Evolutionary conservation across 2,888 invertebrate species (phyloP).

Genomic region (Eucriotettix oculatus): DNA sequence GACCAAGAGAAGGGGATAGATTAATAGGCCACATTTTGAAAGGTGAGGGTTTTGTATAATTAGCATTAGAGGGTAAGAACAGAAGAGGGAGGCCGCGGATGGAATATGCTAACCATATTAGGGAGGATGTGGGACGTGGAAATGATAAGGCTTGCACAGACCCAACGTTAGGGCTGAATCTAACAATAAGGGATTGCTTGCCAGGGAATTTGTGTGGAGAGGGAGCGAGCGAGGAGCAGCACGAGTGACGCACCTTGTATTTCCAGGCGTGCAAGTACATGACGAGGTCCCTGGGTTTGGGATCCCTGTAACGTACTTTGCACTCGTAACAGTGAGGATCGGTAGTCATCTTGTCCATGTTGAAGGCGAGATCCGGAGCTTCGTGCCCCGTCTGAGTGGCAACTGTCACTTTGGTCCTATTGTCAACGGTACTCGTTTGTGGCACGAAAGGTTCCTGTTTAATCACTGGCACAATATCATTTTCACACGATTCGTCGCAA

Average conservation of each 20-base stretch:
- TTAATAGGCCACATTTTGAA: no score
- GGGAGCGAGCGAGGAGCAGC: no score
- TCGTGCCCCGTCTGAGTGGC: constrained; percentile 76
- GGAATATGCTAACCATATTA: no score
- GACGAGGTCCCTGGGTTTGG: constrained; percentile 76
- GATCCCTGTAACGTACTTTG: constrained; percentile 80
- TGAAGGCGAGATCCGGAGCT: constrained; percentile 46
- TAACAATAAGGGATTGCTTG: no score
- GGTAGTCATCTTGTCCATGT: constrained; percentile 52
- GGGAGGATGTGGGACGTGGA: no score
- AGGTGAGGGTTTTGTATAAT: no score
- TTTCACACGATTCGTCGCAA: constrained; percentile 36
- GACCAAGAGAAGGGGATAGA: no score
- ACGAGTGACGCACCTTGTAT: constrained; percentile 48
- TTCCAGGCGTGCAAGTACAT: constrained; percentile 96
- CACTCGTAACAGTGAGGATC: constrained; percentile 89
- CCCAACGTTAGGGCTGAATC: no score
- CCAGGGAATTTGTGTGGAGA: no score
- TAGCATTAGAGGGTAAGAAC: no score
- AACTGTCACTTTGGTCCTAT: constrained; percentile 46
- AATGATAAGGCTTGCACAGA: no score
- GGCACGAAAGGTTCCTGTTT: not conserved
- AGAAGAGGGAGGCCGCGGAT: no score
- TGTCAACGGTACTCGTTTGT: constrained; percentile 23
- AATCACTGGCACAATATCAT: not conserved